Percentiles rank a stretch among this genome's conserved stretches.
Conservation (phyloP, 2,888 invertebrate genomes). For the Metallyticus violacea region DNA sequence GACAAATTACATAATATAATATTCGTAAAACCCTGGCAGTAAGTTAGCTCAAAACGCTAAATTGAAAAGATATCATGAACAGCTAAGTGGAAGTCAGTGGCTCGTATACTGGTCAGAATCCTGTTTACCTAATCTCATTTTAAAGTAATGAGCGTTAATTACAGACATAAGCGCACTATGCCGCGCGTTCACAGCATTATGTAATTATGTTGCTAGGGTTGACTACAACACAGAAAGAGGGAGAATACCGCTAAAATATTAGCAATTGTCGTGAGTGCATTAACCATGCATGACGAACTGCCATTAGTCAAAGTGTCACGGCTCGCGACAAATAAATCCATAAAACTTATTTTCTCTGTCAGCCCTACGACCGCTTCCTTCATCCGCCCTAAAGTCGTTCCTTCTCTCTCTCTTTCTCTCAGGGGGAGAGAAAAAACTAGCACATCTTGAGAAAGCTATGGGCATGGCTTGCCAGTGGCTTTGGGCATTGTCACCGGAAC, state of each 20-base stretch:
- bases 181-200: not conserved
- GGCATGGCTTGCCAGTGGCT: slow-evolving; percentile 8
- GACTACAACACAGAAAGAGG: not conserved
- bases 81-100: too few species aligned
- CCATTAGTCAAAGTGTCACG: slow-evolving; percentile 13
- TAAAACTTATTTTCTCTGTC: slow-evolving; percentile 18
- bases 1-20: too few species aligned
- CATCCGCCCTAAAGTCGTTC: not conserved
- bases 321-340: slow-evolving; percentile 13
- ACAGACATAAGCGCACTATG: not conserved
- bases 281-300: slow-evolving; percentile 10
- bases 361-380: not conserved
- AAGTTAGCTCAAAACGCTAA: too few species aligned
- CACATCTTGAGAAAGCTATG: not conserved
- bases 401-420: not conserved
- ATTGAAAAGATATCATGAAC: too few species aligned
- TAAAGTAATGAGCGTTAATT: not conserved
- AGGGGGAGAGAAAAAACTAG: not conserved
- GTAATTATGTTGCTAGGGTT: not conserved
- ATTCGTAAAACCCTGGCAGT: too few species aligned
- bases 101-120: too few species aligned
- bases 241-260: slow-evolving; percentile 5
- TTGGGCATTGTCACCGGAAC: slow-evolving; percentile 17
- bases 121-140: too few species aligned
- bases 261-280: slow-evolving; percentile 17